These are phyloP conservation scores for Ophthalmolycus amberensis DNA, from an alignment of 2,113 vertebrate genomes.

Conservation along the genomic window DNA sequence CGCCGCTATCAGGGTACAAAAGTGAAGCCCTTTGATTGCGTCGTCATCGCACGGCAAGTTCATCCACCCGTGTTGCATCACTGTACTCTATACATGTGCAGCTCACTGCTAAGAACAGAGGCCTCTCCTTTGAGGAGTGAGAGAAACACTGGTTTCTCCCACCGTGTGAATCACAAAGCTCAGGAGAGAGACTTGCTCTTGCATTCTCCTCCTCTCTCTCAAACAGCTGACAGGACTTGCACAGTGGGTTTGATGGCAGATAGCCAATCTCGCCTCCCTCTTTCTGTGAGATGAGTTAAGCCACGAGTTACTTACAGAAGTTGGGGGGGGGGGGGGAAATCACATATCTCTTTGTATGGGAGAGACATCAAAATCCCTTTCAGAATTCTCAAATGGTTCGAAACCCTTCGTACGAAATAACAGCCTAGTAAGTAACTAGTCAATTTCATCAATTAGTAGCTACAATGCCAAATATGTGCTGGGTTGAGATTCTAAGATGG, in stretches of 20 bases:
- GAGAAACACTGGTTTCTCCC: slow-evolving; percentile 51
- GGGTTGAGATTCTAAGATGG: neutral
- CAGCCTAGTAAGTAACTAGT: neutral
- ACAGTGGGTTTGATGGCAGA: slow-evolving; percentile 48
- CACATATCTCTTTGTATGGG: neutral
- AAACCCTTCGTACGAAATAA: neutral
- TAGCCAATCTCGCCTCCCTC: slow-evolving; percentile 49
- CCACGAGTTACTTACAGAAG: slow-evolving; percentile 20
- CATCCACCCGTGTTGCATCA: slow-evolving; percentile 70
- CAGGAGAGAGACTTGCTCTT: slow-evolving; percentile 26
- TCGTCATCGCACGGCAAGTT: slow-evolving; percentile 53
- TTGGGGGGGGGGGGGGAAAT: neutral
- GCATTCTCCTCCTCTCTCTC: slow-evolving; percentile 41
- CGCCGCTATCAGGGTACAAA: slow-evolving; percentile 36
- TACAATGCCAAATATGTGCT: neutral
- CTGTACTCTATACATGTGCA: slow-evolving; percentile 52
- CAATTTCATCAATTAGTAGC: neutral
- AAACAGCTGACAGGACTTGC: slow-evolving; percentile 65
- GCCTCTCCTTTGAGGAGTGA: slow-evolving; percentile 45
- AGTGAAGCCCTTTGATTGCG: slow-evolving; percentile 57
- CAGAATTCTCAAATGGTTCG: neutral
- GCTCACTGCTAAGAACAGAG: slow-evolving; percentile 33
- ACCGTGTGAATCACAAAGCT: slow-evolving; percentile 60
- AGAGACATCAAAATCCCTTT: neutral
- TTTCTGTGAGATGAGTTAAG: slow-evolving; percentile 34